Evolutionary conservation across 2,797 vertebrate species (phyloP).

Genomic region (Bovichtus diacanthus): DNA sequence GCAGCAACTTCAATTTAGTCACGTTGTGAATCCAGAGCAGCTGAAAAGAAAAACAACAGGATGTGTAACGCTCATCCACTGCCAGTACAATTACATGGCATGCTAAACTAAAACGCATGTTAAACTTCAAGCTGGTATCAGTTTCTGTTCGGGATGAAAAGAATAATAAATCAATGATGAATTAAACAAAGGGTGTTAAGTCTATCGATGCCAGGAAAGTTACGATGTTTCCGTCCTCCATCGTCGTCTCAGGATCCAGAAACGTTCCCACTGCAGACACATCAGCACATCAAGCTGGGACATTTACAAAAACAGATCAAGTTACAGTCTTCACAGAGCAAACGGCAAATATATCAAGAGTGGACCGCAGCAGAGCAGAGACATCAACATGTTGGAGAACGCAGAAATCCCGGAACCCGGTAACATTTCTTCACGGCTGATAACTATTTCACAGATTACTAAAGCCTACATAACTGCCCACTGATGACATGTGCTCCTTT

Average conservation of each 20-base stretch:
- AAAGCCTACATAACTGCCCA: background rate
- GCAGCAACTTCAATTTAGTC: conserved; percentile 1
- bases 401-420: rapidly evolving
- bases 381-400: conserved; percentile 42
- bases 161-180: background rate
- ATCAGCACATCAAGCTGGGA: conserved; percentile 13
- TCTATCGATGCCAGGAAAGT: background rate
- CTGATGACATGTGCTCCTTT: background rate
- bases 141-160: background rate
- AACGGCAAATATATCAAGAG: conserved; percentile 24
- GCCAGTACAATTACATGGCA: background rate
- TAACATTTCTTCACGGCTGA: background rate
- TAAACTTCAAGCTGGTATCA: background rate
- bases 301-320: conserved; percentile 38
- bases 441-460: background rate
- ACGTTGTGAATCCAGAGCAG: conserved; percentile 10
- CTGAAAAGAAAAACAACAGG: conserved; percentile 23
- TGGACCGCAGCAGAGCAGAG: conserved; percentile 17
- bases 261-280: background rate
- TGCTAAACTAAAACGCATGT: background rate
- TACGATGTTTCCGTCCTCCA: background rate
- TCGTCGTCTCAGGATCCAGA: background rate
- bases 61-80: conserved; percentile 7
- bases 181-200: background rate
- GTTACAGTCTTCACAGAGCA: conserved; percentile 16